Base-by-base conservation (phyloP, 2,797 vertebrate genomes). In the Acipenser transmontanus region DNA sequence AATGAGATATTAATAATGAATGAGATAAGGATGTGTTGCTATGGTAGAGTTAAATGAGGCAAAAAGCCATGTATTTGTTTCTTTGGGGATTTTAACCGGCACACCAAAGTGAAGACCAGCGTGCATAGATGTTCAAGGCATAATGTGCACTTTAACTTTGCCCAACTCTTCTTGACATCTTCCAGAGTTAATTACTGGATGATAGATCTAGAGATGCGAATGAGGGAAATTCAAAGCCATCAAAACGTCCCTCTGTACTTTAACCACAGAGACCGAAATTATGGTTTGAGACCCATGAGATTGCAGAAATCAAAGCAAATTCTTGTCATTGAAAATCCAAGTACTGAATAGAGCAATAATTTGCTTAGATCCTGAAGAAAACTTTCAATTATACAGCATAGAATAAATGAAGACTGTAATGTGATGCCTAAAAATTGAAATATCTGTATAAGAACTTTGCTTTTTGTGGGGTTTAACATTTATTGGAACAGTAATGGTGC, bases 351-450 rank as follows among this genome's bases (percentile, higher is more conserved):
- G 14, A 13, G 59, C 6, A 8, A 12, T 62, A 8, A 51, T 50
- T 50, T 12, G 57, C 48, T 60, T 47, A 49, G 34, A 7, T 17
- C 12, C 9, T 50, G 62, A 7, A 7, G 7, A 49, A 9, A 8
- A 59, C 50, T 10, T 13, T 62, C 17, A 69, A 61, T 69, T 66
- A 66, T 47, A 34, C n/a, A 63, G 47, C 8, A 12, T 34, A 34
- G 34, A 34, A 34, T 34, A 34, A 34, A 34, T 34, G 2, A 34
- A 34, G 34, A 34, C 34, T 34, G 34, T 34, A 34, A 34, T 34
- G 34, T 34, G 34, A 34, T 34, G 34, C 34, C 34, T 34, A 34
- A 34, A 34, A 34, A 34, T 34, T 34, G 1, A 2, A 34, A 34
- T 34, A 34, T 34, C 34, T 34, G 34, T 34, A 4, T 34, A 34